Evolutionary conservation across 2,113 vertebrate genomes (phyloP).

Genomic region (Protobothrops flavoviridis): DNA sequence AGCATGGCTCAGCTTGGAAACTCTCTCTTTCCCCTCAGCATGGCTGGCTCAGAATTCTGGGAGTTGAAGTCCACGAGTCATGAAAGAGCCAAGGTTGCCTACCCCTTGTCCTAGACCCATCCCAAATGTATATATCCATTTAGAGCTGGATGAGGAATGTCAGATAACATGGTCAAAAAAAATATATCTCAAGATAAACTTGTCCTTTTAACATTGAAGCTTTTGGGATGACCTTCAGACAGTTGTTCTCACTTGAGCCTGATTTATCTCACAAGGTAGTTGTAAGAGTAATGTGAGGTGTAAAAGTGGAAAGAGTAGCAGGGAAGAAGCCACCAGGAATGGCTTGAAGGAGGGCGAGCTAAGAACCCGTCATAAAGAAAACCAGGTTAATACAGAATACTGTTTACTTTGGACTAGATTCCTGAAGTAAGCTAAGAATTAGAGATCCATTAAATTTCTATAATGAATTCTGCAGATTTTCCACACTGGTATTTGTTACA

Average conservation of each 20-base stretch:
- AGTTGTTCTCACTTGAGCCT: not conserved
- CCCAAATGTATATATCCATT: not conserved
- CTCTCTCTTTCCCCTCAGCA: too few species aligned
- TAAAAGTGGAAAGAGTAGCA: not conserved
- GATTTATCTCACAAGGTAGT: not conserved
- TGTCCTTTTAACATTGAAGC: not conserved
- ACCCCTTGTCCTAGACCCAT: too few species aligned
- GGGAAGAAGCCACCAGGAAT: not conserved
- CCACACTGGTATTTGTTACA: not conserved
- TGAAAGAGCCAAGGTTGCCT: too few species aligned
- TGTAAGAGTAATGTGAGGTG: not conserved
- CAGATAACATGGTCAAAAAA: not conserved
- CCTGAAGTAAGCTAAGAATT: not conserved
- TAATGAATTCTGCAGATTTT: not conserved
- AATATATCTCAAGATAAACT: not conserved
- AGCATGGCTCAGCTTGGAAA: too few species aligned
- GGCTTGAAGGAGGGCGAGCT: not conserved
- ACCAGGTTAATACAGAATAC: not conserved
- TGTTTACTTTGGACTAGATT: not conserved
- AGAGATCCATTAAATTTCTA: not conserved
- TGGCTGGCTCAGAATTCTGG: too few species aligned
- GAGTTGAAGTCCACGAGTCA: too few species aligned
- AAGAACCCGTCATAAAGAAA: not conserved
- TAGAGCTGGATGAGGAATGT: not conserved
- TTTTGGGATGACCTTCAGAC: not conserved